These are phyloP conservation scores for Andrena cerasifolii DNA, from an alignment of 1,140 invertebrate species.

Conservation along the genomic window DNA sequence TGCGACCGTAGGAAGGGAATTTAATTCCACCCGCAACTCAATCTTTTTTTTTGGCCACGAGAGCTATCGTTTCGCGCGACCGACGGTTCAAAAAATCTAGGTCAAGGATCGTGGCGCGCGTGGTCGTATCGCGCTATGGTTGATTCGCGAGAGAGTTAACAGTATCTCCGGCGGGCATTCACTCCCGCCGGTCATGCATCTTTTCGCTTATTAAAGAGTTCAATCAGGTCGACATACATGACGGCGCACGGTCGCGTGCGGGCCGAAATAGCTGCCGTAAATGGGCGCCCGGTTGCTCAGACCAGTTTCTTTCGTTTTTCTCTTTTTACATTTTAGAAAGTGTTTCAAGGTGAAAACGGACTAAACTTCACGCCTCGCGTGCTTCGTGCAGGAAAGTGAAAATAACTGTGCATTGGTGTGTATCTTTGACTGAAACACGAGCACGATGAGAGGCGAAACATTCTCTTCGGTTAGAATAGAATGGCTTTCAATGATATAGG, in stretches of 20 bases:
- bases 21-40: too few species aligned
- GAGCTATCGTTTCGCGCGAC: too few species aligned
- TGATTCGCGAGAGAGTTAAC: slow-evolving; percentile 1
- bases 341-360: background rate
- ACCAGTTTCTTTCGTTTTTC: background rate
- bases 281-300: too few species aligned
- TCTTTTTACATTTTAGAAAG: background rate
- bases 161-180: slow-evolving; percentile 9
- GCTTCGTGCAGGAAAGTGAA: too few species aligned
- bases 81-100: slow-evolving; percentile 26
- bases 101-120: slow-evolving; percentile 45
- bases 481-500: too few species aligned
- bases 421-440: background rate
- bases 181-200: background rate
- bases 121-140: background rate
- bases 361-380: background rate
- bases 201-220: background rate
- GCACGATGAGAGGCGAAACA: too few species aligned
- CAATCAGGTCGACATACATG: background rate
- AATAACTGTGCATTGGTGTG: slow-evolving; percentile 11
- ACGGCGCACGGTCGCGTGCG: background rate
- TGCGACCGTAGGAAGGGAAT: too few species aligned
- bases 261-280: background rate
- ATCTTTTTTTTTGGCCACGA: too few species aligned
- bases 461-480: too few species aligned